Evolutionary conservation across 1,140 invertebrate genomes (phyloP), one percentile per base, ranked within the genome.

Genomic region (Lepeophtheirus salmonis): DNA sequence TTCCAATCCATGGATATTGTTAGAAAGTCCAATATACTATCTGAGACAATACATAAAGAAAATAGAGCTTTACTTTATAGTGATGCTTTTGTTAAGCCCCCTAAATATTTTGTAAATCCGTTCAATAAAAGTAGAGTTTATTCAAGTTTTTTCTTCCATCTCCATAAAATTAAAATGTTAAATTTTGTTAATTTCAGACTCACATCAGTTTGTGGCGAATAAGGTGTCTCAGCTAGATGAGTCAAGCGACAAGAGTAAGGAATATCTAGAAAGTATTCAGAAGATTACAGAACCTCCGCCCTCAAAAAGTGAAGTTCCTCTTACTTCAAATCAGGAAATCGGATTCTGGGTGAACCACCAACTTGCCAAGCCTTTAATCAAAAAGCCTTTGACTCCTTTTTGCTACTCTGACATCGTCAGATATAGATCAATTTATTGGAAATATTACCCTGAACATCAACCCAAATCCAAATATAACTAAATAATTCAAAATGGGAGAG

Each of bases 401-500:
- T 23, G 26, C 3, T 57, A 57, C 26, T 57, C 55, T 1, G 55
- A 57, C 16, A n/a, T 57, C 1, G 17, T 16, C 16, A 17, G 20
- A 10, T 57, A 57, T 16, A 57, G 16, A 23, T 25, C 22, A 17
- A 57, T 18, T 6, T 57, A 57, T 16, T 57, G 55, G 55, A 24
- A 25, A 16, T 57, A 57, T 21, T 41, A 57, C 21, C 55, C 55
- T 1, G 16, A 54, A 2, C n/a, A 20, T 14, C 21, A 4, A 10
- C 10, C 30, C 30, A 10, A 41, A 41, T 16, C 10, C 50, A 52
- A 52, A 52, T 4, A 18, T 52, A 4, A 4, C 10, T 52, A 16
- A 16, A 16, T 18, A 52, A 52, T 4, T 13, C 23, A 55, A 26
- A 17, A 61, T 61, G 96, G 96, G 91, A 72, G 95, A 99, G 78